Conservation (phyloP, 2,888 invertebrate genomes). For the Cryptophagus acutangulus region DNA sequence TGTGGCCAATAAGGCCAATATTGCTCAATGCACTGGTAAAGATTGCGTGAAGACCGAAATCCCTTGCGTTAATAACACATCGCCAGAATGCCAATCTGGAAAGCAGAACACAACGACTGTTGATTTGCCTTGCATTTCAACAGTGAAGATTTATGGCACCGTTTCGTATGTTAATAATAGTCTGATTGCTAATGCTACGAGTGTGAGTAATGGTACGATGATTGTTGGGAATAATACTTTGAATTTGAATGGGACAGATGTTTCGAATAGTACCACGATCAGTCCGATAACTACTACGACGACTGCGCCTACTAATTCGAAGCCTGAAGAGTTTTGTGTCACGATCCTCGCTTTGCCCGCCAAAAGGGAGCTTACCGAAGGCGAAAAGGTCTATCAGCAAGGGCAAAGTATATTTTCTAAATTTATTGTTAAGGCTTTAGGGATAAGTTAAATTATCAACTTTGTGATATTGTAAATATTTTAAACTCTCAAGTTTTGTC, state of each 20-base stretch:
- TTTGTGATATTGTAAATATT: not conserved
- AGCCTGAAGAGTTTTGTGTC: conserved; percentile 35
- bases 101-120: conserved; percentile 31
- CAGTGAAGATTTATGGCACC: conserved; percentile 33
- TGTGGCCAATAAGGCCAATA: conserved; percentile 38
- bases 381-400: conserved; percentile 28
- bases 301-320: conserved; percentile 12
- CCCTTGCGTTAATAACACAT: conserved; percentile 39
- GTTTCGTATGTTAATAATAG: conserved; percentile 33
- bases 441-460: conserved; percentile 16
- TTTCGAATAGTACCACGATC: conserved; percentile 5
- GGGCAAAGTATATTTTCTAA: conserved; percentile 27
- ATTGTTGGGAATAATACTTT: conserved; percentile 12
- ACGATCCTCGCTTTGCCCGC: conserved; percentile 38
- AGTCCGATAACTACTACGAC: conserved; percentile 6
- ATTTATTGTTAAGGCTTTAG: conserved; percentile 31
- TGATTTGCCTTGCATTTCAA: conserved; percentile 40
- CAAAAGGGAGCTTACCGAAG: conserved; percentile 30
- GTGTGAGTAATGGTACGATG: conserved; percentile 11
- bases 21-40: conserved; percentile 37
- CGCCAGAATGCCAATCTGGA: conserved; percentile 28
- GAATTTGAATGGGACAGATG: conserved; percentile 9
- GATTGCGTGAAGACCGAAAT: conserved; percentile 40
- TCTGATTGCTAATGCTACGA: conserved; percentile 19
- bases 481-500: no score